phyloP scores from a whole-genome alignment of 2,888 invertebrate genomes.

The Drosophila monieri region DNA sequence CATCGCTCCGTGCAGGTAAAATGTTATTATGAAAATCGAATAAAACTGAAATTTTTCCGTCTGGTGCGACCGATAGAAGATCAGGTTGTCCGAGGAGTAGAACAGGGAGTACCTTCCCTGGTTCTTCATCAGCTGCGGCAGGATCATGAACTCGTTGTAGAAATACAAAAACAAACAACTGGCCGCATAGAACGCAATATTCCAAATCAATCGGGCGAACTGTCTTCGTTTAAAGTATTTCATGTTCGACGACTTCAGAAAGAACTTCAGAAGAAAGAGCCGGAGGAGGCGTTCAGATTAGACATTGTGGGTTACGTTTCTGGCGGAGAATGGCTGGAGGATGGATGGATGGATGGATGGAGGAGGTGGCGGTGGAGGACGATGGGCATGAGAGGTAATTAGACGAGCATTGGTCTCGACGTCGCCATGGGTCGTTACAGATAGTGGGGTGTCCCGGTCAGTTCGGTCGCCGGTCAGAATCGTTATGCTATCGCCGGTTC shows the following conservation, averaged over 20 bases:
- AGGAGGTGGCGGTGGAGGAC: background rate
- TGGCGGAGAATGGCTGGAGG: too few species aligned
- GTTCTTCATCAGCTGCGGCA: slow-evolving; percentile 82
- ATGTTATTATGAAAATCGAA: slow-evolving; percentile 82
- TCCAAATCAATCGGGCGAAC: slow-evolving; percentile 82
- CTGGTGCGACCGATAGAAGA: slow-evolving; percentile 83
- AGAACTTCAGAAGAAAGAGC: slow-evolving; percentile 66
- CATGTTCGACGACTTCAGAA: slow-evolving; percentile 82
- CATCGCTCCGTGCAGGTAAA: slow-evolving; percentile 82
- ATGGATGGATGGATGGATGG: too few species aligned
- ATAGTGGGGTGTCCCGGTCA: slow-evolving; percentile 16
- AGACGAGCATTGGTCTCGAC: slow-evolving; percentile 33
- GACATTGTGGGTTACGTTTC: background rate
- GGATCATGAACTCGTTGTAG: slow-evolving; percentile 83
- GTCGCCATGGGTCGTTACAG: slow-evolving; percentile 9
- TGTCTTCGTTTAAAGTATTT: slow-evolving; percentile 83
- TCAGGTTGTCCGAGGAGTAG: slow-evolving; percentile 83
- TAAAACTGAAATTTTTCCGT: slow-evolving; percentile 83
- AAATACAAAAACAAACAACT: slow-evolving; percentile 81
- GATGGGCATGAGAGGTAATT: slow-evolving; percentile 5
- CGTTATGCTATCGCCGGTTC: slow-evolving; percentile 20
- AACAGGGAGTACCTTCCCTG: slow-evolving; percentile 83
- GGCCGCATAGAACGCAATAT: slow-evolving; percentile 83
- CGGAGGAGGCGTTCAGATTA: too few species aligned
- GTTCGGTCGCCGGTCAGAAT: slow-evolving; percentile 8